Base-by-base conservation (phyloP, 2,888 invertebrate species). In the Heliconius aoede region DNA sequence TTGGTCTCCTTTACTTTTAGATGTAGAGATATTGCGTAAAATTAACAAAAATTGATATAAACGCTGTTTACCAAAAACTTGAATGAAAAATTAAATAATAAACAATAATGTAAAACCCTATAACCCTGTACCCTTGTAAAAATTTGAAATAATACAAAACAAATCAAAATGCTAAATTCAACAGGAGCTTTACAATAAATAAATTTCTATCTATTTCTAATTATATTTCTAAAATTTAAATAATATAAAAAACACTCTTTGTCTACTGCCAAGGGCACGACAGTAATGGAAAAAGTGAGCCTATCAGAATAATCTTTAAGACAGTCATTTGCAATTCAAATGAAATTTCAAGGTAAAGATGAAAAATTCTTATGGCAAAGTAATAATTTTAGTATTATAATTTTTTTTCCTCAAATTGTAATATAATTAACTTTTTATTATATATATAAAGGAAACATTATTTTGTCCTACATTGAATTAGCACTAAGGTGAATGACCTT, bases 311-410 rank as follows among this genome's bases (percentile, higher is more conserved):
- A 69, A 51, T 69, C 51, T 69, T 13, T 69, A 28, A 69, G 51
- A 69, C 51, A 2, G 24, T 30, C 21, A 69, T 69, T 69, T 51
- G 68, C 51, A 69, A 58, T 67, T 74, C 73, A 61, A 73, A 60
- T 30, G 30, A 58, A 51, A n/a, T 51, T 69, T 55, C 36, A 58
- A 60, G 61, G 26, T 46, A 61, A 69, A 46, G 26, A 67, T 73
- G 55, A 73, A 73, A 72, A 64, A 67, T 67, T 51, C 65, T n/a
- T 32, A 67, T 15, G 26, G 32, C 36, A 58, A 55, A 65, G 62
- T 32, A 55, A n/a, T n/a, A 36, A 64, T 64, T n/a, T 36, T 24
- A 13, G 24, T 5, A 64, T 36, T 64, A 36, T n/a, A 62, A 64
- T 24, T 36, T 36, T 64, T 64, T n/a, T 64, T 9, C 21, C 13